A percentile compares a stretch with the other conserved stretches of the same genome.
Conservation (phyloP, 2,797 vertebrate genomes). For the Amblyraja radiata region DNA sequence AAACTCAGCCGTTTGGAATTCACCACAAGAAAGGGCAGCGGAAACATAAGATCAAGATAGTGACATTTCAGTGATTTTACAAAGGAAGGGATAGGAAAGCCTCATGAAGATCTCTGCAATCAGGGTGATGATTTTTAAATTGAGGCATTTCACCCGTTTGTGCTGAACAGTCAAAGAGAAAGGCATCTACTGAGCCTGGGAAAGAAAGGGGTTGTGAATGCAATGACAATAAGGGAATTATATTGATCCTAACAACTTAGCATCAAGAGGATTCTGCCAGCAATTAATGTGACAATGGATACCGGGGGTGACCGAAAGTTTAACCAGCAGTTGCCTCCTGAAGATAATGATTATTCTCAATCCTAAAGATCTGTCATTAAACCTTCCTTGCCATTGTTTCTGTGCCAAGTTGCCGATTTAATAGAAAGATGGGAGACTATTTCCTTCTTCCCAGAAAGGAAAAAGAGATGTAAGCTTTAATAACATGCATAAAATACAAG, state of each 20-base stretch:
- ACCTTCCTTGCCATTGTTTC: neutral
- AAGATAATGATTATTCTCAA: neutral
- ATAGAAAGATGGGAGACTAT: neutral
- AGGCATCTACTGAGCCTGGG: neutral
- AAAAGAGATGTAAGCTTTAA: too few relatives aligned
- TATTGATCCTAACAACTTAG: neutral
- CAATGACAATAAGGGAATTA: neutral
- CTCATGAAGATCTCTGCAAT: too few relatives aligned
- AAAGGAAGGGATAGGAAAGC: too few relatives aligned
- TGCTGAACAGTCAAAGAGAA: neutral
- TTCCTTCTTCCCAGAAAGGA: too few relatives aligned
- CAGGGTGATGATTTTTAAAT: neutral
- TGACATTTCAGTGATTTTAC: too few relatives aligned
- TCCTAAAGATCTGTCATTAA: conserved; percentile 2
- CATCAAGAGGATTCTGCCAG: neutral
- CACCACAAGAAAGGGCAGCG: neutral
- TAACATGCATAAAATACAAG: too few relatives aligned
- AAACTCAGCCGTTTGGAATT: neutral
- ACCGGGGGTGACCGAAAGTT: neutral
- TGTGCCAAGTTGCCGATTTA: neutral
- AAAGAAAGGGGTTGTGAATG: neutral
- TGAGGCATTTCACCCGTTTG: neutral
- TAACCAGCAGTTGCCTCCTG: neutral
- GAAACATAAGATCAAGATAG: too few relatives aligned
- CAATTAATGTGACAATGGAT: neutral